A percentile compares a stretch with the other conserved stretches of the same genome.
Conservation (phyloP, 2,888 invertebrate species). For the Vesta saturnalis region DNA sequence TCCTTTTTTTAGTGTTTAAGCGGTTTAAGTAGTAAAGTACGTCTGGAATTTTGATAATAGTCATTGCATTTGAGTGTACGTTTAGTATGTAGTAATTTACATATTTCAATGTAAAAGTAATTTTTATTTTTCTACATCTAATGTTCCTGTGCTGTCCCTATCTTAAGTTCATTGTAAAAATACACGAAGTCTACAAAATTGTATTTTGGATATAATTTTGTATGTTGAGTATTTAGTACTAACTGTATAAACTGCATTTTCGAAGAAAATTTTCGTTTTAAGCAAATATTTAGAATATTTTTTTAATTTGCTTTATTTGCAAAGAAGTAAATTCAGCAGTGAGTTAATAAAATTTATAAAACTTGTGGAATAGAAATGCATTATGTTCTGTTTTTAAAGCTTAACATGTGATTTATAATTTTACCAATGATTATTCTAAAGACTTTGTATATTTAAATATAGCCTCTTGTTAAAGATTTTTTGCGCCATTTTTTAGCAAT, state of each 20-base stretch:
- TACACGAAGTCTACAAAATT: neutral
- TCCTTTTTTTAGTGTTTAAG: neutral
- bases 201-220: too few species aligned
- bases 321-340: too few species aligned
- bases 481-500: slow-evolving; percentile 34
- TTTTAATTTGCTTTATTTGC: too few species aligned
- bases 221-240: too few species aligned
- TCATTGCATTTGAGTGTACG: slow-evolving; percentile 8
- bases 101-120: slow-evolving; percentile 16
- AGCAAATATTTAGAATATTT: too few species aligned
- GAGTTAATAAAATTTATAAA: neutral
- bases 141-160: slow-evolving; percentile 21
- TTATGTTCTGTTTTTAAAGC: neutral
- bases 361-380: neutral
- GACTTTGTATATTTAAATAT: slow-evolving; percentile 32
- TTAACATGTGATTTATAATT: slow-evolving; percentile 18
- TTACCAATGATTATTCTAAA: slow-evolving; percentile 37
- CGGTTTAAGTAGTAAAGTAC: neutral
- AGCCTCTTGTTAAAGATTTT: slow-evolving; percentile 26
- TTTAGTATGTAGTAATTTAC: neutral
- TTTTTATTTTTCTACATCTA: slow-evolving; percentile 24
- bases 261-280: too few species aligned
- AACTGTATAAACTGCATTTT: too few species aligned
- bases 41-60: slow-evolving; percentile 1
- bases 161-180: neutral